These are phyloP conservation scores for Microtus richardsoni DNA, from an alignment of 2,113 vertebrate species.

Conservation along the genomic window DNA sequence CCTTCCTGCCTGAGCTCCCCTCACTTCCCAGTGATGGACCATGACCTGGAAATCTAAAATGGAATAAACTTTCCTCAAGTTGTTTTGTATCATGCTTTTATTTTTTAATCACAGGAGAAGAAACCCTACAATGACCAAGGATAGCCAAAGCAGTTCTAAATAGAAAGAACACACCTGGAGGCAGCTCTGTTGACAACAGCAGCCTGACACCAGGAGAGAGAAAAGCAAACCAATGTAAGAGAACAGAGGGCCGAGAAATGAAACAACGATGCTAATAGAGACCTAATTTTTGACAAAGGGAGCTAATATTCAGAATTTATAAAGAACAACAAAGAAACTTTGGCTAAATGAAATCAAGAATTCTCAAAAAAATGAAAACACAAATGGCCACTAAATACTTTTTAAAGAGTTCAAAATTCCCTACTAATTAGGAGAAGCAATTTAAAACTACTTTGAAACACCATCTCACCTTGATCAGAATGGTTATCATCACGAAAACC, in stretches of 20 bases:
- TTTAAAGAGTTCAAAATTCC: background rate
- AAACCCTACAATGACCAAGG: background rate
- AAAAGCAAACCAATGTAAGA: background rate
- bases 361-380: background rate
- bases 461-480: background rate
- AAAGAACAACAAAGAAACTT: background rate
- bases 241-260: background rate
- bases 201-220: background rate
- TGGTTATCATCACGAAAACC: background rate
- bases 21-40: background rate
- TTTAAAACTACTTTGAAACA: background rate
- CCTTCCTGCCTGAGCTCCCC: background rate
- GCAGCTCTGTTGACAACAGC: background rate
- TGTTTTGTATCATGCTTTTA: background rate
- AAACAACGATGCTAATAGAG: background rate
- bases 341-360: background rate
- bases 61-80: background rate
- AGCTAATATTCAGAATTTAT: background rate
- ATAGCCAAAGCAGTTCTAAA: background rate
- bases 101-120: background rate
- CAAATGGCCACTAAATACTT: background rate
- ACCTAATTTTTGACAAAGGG: background rate
- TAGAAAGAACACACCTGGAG: background rate
- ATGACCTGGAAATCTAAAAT: background rate
- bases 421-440: background rate